Evolutionary conservation across 2,797 vertebrate genomes (phyloP).

Genomic region (Malacoraja senta): DNA sequence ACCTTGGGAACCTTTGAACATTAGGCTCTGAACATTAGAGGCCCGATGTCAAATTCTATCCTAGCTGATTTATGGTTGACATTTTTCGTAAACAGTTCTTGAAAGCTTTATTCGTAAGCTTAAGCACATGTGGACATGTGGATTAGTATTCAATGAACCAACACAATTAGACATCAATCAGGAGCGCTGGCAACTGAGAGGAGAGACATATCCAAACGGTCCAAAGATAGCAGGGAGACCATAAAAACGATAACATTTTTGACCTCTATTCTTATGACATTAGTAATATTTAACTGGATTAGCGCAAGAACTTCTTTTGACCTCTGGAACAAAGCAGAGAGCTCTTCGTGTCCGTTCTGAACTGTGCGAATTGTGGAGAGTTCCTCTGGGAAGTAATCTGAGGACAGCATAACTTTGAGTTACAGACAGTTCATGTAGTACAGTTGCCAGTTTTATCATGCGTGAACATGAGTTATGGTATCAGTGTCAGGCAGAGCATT

Average conservation of each 20-base stretch:
- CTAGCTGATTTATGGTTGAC: neutral
- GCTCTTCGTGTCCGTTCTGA: neutral
- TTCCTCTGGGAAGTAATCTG: constrained; percentile 15
- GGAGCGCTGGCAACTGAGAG: neutral
- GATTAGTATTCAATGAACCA: neutral
- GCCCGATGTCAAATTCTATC: neutral
- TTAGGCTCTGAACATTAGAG: neutral
- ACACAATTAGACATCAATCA: neutral
- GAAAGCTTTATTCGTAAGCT: neutral
- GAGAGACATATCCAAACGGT: neutral
- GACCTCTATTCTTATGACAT: constrained; percentile 17
- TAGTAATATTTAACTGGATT: constrained; percentile 6
- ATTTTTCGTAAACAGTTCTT: constrained; percentile 22
- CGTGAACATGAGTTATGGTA: constrained; percentile 4
- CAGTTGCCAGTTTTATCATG: constrained; percentile 17
- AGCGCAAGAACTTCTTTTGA: constrained; percentile 7
- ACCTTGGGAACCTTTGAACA: neutral
- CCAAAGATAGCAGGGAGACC: neutral
- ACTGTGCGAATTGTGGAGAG: constrained; percentile 8
- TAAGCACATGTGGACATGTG: neutral
- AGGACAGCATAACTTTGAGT: constrained; percentile 13
- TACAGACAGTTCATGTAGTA: constrained; percentile 18
- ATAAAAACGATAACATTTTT: neutral
- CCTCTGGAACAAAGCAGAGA: neutral
- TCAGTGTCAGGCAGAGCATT: constrained; percentile 12